A percentile compares a stretch with the other conserved stretches of the same genome.
These are phyloP conservation scores for Drosophila borborema DNA, from an alignment of 2,888 invertebrate genomes.

Conservation along the genomic window DNA sequence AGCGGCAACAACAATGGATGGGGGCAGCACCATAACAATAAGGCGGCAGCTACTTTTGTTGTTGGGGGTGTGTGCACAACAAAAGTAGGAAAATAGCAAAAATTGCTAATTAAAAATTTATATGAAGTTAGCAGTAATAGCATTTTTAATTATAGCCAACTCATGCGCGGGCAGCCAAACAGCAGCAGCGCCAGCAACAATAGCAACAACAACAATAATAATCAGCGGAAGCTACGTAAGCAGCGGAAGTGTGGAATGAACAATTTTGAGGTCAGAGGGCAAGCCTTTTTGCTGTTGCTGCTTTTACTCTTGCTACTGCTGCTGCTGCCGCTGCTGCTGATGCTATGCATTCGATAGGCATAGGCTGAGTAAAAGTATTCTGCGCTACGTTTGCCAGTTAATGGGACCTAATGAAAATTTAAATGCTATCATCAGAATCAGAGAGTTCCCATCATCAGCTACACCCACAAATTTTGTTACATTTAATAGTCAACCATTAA, in stretches of 20 bases:
- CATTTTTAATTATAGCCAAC: constrained; percentile 84
- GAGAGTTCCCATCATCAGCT: not conserved
- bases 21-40: constrained; percentile 57
- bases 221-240: constrained; percentile 55
- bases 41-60: constrained; percentile 20
- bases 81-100: constrained; percentile 84
- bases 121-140: constrained; percentile 84
- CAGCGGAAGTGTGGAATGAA: constrained; percentile 76
- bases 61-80: constrained; percentile 43
- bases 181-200: constrained; percentile 25
- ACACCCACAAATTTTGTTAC: constrained; percentile 13
- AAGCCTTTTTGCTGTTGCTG: constrained; percentile 69
- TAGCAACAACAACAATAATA: constrained; percentile 47
- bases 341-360: constrained; percentile 42
- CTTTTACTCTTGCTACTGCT: constrained; percentile 19
- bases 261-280: constrained; percentile 73
- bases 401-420: constrained; percentile 59
- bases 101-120: constrained; percentile 85
- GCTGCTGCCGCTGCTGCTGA: constrained; percentile 52
- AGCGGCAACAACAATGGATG: constrained; percentile 40
- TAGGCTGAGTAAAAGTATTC: constrained; percentile 29
- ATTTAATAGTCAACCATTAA: constrained; percentile 17
- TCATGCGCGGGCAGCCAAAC: constrained; percentile 71
- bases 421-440: constrained; percentile 35
- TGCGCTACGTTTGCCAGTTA: constrained; percentile 29